A percentile compares a stretch with the other conserved stretches of the same genome.
Evolutionary conservation across 2,113 vertebrate species (phyloP).

Genomic region (Excalfactoria chinensis): DNA sequence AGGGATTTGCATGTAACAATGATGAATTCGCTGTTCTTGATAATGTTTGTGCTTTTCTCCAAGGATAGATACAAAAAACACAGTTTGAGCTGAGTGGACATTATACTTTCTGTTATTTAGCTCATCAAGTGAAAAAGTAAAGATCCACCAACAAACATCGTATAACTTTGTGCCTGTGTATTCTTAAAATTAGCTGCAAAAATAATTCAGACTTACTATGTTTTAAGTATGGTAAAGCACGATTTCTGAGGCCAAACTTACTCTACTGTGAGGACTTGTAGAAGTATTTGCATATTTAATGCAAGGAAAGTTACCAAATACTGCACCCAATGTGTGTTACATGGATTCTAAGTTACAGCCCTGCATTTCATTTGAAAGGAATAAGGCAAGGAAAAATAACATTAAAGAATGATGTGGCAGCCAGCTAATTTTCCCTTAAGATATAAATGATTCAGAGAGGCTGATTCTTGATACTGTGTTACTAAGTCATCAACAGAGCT

Average conservation of each 20-base stretch:
- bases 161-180: background rate
- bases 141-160: background rate
- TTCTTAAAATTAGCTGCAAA: slow-evolving; percentile 8
- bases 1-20: background rate
- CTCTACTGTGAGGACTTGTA: background rate
- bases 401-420: slow-evolving; percentile 5
- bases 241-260: background rate
- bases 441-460: slow-evolving; percentile 1
- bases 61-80: background rate
- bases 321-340: background rate
- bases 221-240: background rate
- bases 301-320: background rate
- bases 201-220: background rate
- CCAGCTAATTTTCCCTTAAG: background rate
- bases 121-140: background rate
- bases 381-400: background rate
- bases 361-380: slow-evolving; percentile 29
- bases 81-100: background rate
- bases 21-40: background rate
- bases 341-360: slow-evolving; percentile 11
- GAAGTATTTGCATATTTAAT: background rate
- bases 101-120: background rate
- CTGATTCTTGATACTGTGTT: background rate
- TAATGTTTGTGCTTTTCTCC: background rate
- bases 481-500: background rate